Evolutionary conservation across 2,113 vertebrate genomes (phyloP).

Genomic region (Porphyrio hochstetteri): DNA sequence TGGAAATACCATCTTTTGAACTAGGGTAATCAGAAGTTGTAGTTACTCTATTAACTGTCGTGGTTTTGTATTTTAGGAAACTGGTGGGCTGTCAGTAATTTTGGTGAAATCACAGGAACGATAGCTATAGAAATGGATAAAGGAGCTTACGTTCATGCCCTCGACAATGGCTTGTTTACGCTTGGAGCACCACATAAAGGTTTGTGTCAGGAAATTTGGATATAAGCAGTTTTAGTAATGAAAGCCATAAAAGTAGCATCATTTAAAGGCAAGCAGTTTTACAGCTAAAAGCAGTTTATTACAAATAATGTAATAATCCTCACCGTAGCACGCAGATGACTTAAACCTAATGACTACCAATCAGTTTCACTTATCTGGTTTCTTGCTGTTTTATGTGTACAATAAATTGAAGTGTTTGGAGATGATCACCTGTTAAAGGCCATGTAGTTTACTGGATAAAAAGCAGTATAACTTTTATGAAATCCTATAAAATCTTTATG

Average conservation of each 20-base stretch:
- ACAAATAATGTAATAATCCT: background rate
- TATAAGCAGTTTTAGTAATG: background rate
- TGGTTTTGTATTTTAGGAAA: constrained; percentile 76
- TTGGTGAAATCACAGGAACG: constrained; percentile 90
- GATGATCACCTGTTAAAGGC: constrained; percentile 1
- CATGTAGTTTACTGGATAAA: background rate
- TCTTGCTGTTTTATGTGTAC: background rate
- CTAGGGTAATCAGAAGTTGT: background rate
- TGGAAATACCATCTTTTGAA: background rate
- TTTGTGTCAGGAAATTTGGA: constrained; percentile 11
- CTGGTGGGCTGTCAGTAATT: constrained; percentile 88
- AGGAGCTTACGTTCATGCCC: constrained; percentile 90
- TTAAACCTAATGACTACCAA: background rate
- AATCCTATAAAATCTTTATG: background rate
- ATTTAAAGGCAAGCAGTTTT: background rate
- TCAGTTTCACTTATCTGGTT: background rate
- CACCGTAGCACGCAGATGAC: background rate
- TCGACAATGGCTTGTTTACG: constrained; percentile 96
- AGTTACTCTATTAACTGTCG: background rate
- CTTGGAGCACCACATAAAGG: constrained; percentile 91
- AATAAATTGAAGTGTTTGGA: background rate
- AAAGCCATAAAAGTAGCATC: background rate
- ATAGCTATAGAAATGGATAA: constrained; percentile 96
- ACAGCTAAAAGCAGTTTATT: background rate
- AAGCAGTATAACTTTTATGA: background rate